Conservation (phyloP, 2,797 vertebrate species). For the Hoplostethus atlanticus region DNA sequence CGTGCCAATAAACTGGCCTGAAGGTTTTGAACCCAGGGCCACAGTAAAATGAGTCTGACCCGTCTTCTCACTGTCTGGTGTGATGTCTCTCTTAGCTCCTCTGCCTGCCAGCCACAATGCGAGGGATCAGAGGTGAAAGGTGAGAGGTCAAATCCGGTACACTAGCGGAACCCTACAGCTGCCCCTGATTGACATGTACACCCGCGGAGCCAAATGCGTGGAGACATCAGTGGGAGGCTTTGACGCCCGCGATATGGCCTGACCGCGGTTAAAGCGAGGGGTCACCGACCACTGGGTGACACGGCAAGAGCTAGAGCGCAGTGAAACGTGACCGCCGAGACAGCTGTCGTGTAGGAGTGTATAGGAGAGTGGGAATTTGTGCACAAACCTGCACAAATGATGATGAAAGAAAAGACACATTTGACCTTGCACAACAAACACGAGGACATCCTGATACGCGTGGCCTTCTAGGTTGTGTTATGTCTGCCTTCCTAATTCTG, state of each 20-base stretch:
- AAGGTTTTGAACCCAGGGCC: conserved; percentile 14
- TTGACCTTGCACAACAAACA: not conserved
- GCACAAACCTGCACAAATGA: conserved; percentile 42
- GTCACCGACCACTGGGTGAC: conserved; percentile 68
- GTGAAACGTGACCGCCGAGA: conserved; percentile 73
- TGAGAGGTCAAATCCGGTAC: conserved; percentile 77
- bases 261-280: conserved; percentile 58
- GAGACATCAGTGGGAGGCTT: conserved; percentile 58
- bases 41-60: conserved; percentile 28
- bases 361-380: conserved; percentile 28
- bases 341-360: conserved; percentile 63
- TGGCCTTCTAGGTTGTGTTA: conserved; percentile 33
- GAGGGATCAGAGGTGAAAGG: conserved; percentile 77
- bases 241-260: conserved; percentile 60
- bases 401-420: conserved; percentile 19
- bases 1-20: conserved; percentile 22
- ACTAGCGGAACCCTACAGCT: conserved; percentile 61
- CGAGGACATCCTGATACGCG: conserved; percentile 48
- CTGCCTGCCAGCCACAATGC: conserved; percentile 57
- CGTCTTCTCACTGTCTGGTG: conserved; percentile 42
- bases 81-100: conserved; percentile 72
- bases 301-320: conserved; percentile 56
- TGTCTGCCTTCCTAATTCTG: conserved; percentile 38
- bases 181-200: conserved; percentile 54
- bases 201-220: conserved; percentile 67